Conservation (phyloP, 37 sponge, comb jelly and placozoan genomes). For the Cliona cf. orientalis region DNA sequence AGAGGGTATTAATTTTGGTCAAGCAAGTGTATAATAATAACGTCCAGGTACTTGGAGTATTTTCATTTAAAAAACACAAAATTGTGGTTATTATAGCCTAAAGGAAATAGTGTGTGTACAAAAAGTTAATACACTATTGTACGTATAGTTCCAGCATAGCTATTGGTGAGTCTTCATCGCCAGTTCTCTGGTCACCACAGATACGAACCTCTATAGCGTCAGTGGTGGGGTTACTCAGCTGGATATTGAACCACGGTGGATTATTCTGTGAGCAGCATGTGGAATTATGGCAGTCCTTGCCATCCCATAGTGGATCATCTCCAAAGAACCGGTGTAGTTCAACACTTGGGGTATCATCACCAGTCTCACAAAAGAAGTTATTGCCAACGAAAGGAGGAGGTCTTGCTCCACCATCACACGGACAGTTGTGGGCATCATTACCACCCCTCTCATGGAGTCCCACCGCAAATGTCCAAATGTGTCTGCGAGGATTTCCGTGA, state of each 20-base stretch:
- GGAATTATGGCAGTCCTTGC: background rate
- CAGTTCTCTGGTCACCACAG: slow-evolving; percentile 3
- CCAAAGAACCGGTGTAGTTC: background rate
- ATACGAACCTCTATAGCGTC: slow-evolving; percentile 26
- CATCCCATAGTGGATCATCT: slow-evolving; percentile 6
- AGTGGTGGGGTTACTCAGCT: background rate
- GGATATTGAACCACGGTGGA: slow-evolving; percentile 17
- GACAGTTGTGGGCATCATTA: background rate
- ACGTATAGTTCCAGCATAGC: background rate
- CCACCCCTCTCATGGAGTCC: slow-evolving; percentile 10
- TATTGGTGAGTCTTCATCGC: slow-evolving; percentile 13
- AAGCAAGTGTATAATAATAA: too few species aligned
- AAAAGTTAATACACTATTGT: slow-evolving; percentile 3
- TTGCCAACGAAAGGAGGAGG: slow-evolving; percentile 32
- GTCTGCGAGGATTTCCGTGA: slow-evolving; percentile 27
- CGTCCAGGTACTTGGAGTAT: too few species aligned
- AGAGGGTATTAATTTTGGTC: too few species aligned
- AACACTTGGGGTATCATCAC: background rate
- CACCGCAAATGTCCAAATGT: slow-evolving; percentile 34
- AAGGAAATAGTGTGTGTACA: too few species aligned
- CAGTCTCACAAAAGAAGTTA: slow-evolving; percentile 44
- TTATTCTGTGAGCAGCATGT: background rate
- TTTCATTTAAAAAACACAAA: too few species aligned
- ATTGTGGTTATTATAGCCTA: too few species aligned
- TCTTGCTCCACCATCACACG: slow-evolving; percentile 24